Evolutionary conservation across 1,140 invertebrate species (phyloP).

Genomic region (Zaprionus camerounensis): DNA sequence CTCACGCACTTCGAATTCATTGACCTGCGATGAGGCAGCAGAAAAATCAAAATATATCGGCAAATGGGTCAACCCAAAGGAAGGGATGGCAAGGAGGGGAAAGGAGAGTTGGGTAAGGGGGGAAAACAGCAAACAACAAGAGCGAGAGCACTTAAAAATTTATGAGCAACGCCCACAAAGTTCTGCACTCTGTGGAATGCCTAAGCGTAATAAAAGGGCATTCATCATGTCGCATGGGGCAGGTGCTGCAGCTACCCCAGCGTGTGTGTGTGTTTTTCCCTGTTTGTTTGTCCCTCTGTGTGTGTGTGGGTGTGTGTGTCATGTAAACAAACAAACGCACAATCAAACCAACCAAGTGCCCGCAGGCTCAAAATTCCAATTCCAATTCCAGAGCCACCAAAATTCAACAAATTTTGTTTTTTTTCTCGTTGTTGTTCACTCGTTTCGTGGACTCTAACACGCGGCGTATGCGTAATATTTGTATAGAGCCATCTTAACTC

Average conservation of each 20-base stretch:
- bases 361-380: conserved; percentile 26
- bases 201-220: conserved; percentile 60
- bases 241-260: conserved; percentile 30
- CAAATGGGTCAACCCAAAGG: not conserved
- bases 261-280: not conserved
- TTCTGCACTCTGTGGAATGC: conserved; percentile 22
- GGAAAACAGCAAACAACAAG: not conserved
- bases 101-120: not conserved
- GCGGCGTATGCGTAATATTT: conserved; percentile 45
- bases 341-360: conserved; percentile 16
- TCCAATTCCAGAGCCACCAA: conserved; percentile 21
- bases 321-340: conserved; percentile 23
- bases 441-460: conserved; percentile 5
- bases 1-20: not conserved
- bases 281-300: conserved; percentile 1
- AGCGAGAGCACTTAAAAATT: conserved; percentile 61
- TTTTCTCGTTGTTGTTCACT: not conserved
- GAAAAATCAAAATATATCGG: conserved; percentile 4
- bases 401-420: conserved; percentile 5
- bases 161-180: conserved; percentile 61
- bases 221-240: conserved; percentile 57
- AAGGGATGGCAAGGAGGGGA: not conserved
- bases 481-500: conserved; percentile 37
- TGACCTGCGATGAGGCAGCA: conserved; percentile 22
- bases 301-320: conserved; percentile 11